phyloP scores from a whole-genome alignment of 2,113 vertebrate species.

The Anser brachyrhynchus region DNA sequence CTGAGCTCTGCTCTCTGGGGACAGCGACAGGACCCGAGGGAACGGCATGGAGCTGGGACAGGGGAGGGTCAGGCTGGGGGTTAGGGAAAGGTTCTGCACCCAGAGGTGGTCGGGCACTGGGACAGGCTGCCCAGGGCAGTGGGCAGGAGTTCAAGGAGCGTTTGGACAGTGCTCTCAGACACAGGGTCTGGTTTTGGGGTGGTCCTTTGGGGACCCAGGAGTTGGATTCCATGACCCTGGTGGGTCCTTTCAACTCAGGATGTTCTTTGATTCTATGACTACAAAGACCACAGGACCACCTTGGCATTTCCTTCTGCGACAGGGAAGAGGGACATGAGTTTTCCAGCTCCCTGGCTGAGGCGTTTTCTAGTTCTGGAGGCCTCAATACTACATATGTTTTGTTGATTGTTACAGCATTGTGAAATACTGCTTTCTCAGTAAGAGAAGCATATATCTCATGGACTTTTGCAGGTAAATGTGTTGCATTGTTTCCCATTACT shows the following conservation, averaged over 20 bases:
- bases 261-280: background rate
- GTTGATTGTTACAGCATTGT: background rate
- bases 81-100: too few species aligned
- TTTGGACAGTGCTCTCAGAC: too few species aligned
- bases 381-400: fast-evolving
- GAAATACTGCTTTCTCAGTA: background rate
- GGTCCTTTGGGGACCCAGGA: too few species aligned
- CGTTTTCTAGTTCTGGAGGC: background rate
- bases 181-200: too few species aligned
- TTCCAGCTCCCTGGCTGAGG: background rate
- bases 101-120: too few species aligned
- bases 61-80: too few species aligned
- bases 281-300: background rate
- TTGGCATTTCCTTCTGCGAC: background rate
- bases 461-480: background rate
- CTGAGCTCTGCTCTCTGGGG: too few species aligned
- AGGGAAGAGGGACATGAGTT: background rate
- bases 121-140: too few species aligned
- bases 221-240: too few species aligned
- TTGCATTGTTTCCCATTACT: background rate
- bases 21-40: too few species aligned
- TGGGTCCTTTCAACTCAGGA: background rate
- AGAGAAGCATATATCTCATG: fast-evolving
- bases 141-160: too few species aligned
- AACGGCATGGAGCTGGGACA: too few species aligned